Evolutionary conservation across 2,888 invertebrate genomes (phyloP).

Genomic region (Pseudanteris insignis): DNA sequence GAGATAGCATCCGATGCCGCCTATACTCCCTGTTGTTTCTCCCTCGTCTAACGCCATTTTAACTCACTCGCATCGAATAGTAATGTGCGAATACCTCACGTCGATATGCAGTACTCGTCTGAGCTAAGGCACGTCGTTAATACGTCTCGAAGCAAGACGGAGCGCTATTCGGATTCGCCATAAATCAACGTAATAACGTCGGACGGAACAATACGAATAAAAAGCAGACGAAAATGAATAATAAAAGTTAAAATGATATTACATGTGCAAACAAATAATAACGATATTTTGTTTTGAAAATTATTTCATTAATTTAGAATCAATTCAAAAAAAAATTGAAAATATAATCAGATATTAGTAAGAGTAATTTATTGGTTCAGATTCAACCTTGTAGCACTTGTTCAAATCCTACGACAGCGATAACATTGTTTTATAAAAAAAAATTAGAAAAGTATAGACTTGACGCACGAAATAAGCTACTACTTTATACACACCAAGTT

Average conservation of each 20-base stretch:
- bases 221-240: constrained; percentile 13
- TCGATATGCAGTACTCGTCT: constrained; percentile 50
- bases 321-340: too few species aligned
- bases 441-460: constrained; percentile 28
- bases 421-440: too few species aligned
- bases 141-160: constrained; percentile 46
- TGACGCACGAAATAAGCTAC: constrained; percentile 37
- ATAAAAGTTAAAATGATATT: too few species aligned
- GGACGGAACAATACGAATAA: constrained; percentile 33
- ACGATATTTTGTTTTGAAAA: too few species aligned
- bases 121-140: constrained; percentile 49
- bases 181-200: constrained; percentile 51
- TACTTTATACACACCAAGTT: constrained; percentile 40
- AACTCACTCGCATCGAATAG: constrained; percentile 50
- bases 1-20: constrained; percentile 25
- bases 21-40: constrained; percentile 30
- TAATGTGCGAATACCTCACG: constrained; percentile 44
- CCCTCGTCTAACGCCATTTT: constrained; percentile 52
- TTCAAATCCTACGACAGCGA: too few species aligned
- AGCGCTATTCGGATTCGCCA: constrained; percentile 46
- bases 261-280: too few species aligned
- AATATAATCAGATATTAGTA: too few species aligned
- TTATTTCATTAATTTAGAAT: too few species aligned
- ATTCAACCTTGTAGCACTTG: too few species aligned
- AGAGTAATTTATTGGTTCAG: too few species aligned